Conservation (phyloP, 2,888 invertebrate genomes). For the Macaria liturata region DNA sequence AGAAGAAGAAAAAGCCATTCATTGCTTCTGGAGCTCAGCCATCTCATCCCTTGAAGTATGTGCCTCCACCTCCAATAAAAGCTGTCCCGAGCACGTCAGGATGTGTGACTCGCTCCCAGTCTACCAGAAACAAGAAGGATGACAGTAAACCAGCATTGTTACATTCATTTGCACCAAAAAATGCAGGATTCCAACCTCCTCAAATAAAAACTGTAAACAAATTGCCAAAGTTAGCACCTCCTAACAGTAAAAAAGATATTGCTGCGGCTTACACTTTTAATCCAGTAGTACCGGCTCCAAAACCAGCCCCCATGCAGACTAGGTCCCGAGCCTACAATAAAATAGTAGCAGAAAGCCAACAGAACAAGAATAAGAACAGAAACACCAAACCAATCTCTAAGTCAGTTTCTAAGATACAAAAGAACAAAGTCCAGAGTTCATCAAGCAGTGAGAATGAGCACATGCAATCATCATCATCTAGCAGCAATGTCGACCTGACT, state of each 20-base stretch:
- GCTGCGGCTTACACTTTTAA: slow-evolving; percentile 44
- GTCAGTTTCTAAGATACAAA: slow-evolving; percentile 22
- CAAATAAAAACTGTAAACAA: slow-evolving; percentile 37
- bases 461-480: slow-evolving; percentile 1
- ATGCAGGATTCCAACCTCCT: slow-evolving; percentile 80
- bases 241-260: slow-evolving; percentile 35
- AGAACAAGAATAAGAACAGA: slow-evolving; percentile 23
- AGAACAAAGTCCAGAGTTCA: slow-evolving; percentile 3
- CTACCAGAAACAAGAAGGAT: slow-evolving; percentile 39
- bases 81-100: slow-evolving; percentile 59
- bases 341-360: slow-evolving; percentile 27
- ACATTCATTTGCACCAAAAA: slow-evolving; percentile 78
- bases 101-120: slow-evolving; percentile 65
- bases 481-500: slow-evolving; percentile 7
- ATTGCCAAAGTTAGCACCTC: slow-evolving; percentile 45
- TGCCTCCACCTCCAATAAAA: slow-evolving; percentile 58
- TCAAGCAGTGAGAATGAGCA: slow-evolving; percentile 14
- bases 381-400: slow-evolving; percentile 34
- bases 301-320: slow-evolving; percentile 22
- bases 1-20: slow-evolving; percentile 65
- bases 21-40: slow-evolving; percentile 54
- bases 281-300: slow-evolving; percentile 36
- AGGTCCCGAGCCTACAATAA: slow-evolving; percentile 32
- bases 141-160: slow-evolving; percentile 14
- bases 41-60: slow-evolving; percentile 49